Percentiles rank a stretch among this genome's conserved stretches.
Conservation (phyloP, 2,888 invertebrate genomes). For the Cataglyphis albicans region DNA sequence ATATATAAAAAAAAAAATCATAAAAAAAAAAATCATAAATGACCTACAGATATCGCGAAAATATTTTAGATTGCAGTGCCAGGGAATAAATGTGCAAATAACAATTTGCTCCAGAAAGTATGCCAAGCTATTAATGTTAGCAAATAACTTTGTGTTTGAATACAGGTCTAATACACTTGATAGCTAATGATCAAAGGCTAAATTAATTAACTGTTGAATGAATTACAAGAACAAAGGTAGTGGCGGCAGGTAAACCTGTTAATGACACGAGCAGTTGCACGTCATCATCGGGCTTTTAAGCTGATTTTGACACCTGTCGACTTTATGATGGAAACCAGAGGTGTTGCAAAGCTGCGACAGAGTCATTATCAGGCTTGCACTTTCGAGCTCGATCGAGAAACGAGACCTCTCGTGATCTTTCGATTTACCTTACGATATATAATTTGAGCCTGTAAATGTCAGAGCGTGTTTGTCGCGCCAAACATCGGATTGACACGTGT, state of each 20-base stretch:
- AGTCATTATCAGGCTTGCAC: conserved; percentile 1
- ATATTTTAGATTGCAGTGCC: not conserved
- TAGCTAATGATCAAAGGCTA: conserved; percentile 31
- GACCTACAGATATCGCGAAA: not conserved
- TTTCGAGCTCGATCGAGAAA: not conserved
- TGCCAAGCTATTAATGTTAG: not conserved
- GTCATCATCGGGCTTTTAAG: conserved; percentile 33
- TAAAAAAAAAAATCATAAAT: not conserved
- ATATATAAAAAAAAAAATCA: not conserved
- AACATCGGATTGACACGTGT: not conserved
- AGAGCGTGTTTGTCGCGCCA: not conserved
- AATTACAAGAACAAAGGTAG: conserved; percentile 31
- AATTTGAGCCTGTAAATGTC: conserved; percentile 37
- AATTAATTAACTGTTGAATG: conserved; percentile 41
- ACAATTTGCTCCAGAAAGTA: not conserved
- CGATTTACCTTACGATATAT: conserved; percentile 29
- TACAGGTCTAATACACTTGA: conserved; percentile 2
- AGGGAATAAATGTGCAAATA: not conserved
- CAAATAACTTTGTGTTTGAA: conserved; percentile 22
- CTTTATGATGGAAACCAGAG: conserved; percentile 25
- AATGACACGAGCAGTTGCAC: conserved; percentile 35
- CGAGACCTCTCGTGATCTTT: conserved; percentile 9
- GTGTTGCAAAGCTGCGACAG: conserved; percentile 25
- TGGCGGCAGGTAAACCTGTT: conserved; percentile 4
- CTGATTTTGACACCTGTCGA: conserved; percentile 44